Percentiles rank a stretch among this genome's conserved stretches.
These are phyloP conservation scores for Benthosema pterotum DNA, from an alignment of 2,797 vertebrate species.

Conservation along the genomic window DNA sequence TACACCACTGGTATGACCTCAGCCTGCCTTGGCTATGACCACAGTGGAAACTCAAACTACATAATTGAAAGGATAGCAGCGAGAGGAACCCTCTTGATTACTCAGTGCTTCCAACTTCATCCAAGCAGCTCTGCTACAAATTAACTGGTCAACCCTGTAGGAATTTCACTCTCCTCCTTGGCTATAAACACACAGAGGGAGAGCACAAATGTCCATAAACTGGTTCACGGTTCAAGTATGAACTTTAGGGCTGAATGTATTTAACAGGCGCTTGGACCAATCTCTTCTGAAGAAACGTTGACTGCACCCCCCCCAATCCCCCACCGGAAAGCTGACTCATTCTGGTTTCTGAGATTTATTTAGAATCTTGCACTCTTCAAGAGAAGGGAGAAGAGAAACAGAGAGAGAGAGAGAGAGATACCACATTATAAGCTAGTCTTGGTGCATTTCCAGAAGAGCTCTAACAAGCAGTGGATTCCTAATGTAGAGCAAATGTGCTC, in stretches of 20 bases:
- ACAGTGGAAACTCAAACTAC: conserved; percentile 74
- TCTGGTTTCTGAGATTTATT: conserved; percentile 62
- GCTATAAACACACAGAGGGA: conserved; percentile 43
- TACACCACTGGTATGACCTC: conserved; percentile 65
- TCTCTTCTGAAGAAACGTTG: conserved; percentile 41
- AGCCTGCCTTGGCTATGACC: conserved; percentile 59
- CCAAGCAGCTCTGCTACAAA: conserved; percentile 63
- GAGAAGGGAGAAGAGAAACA: conserved; percentile 28
- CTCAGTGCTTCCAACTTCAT: conserved; percentile 73
- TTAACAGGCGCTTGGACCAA: conserved; percentile 51
- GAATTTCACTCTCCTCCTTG: conserved; percentile 41
- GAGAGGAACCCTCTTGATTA: conserved; percentile 72
- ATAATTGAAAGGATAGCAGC: conserved; percentile 77
- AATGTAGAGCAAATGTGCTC: conserved; percentile 29
- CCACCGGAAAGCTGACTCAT: conserved; percentile 72
- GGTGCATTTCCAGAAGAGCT: conserved; percentile 54
- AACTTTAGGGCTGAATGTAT: conserved; percentile 61
- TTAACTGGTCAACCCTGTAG: conserved; percentile 56
- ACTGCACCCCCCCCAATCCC: conserved; percentile 23
- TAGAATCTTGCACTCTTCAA: conserved; percentile 56
- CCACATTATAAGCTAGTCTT: conserved; percentile 38
- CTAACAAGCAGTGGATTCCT: conserved; percentile 39
- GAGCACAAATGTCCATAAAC: conserved; percentile 69
- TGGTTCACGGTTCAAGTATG: conserved; percentile 58
- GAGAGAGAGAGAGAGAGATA: conserved; percentile 24